A percentile compares a stretch with the other conserved stretches of the same genome.
These are phyloP conservation scores for Malachius bipustulatus DNA, from an alignment of 2,888 invertebrate species.

Conservation along the genomic window DNA sequence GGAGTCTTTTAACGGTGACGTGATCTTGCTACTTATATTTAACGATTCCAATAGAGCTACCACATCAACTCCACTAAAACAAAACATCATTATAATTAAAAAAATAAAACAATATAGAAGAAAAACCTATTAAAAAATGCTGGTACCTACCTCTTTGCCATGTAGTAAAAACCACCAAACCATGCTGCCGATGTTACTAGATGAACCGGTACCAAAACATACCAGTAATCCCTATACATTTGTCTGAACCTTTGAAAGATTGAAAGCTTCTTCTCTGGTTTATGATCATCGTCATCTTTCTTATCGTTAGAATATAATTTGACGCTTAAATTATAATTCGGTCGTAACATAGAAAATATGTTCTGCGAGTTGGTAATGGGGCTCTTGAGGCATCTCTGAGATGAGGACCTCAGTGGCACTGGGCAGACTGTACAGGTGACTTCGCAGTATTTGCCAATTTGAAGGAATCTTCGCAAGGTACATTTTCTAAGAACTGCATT, in stretches of 20 bases:
- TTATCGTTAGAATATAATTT: too few species aligned
- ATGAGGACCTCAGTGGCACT: too few species aligned
- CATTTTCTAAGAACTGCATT: too few species aligned
- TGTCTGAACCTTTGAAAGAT: conserved; percentile 75
- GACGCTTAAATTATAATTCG: too few species aligned
- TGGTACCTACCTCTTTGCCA: conserved; percentile 63
- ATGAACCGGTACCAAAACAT: conserved; percentile 90
- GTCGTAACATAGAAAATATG: too few species aligned
- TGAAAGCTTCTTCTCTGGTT: conserved; percentile 43
- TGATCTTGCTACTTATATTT: conserved; percentile 65
- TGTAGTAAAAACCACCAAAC: conserved; percentile 79
- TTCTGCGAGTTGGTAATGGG: too few species aligned
- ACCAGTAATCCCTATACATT: conserved; percentile 94
- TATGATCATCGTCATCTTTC: too few species aligned
- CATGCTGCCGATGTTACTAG: conserved; percentile 75
- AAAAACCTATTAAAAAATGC: conserved; percentile 2
- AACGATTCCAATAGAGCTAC: conserved; percentile 62
- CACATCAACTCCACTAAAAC: conserved; percentile 84
- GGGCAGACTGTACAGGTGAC: too few species aligned
- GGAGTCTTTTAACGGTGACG: conserved; percentile 64
- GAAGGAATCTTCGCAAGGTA: too few species aligned
- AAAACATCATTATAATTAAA: conserved; percentile 12
- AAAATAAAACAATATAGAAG: neutral
- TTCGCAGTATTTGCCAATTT: too few species aligned
- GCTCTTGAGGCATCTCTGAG: too few species aligned